Evolutionary conservation across 2,888 invertebrate species (phyloP).

Genomic region (Gisinianus flammeolus): DNA sequence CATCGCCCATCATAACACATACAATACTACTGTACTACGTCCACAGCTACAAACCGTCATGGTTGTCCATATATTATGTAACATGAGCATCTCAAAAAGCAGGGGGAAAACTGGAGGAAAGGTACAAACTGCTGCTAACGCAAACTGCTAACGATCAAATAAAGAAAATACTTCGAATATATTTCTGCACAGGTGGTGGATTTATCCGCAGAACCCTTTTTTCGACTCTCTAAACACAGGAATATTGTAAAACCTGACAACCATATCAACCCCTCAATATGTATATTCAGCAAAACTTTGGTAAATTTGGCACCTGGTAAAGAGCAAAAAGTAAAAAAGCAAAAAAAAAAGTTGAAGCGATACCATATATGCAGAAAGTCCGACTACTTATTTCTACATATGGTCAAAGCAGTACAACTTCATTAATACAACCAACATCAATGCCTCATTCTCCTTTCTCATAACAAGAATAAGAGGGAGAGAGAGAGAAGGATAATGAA

Average conservation of each 20-base stretch:
- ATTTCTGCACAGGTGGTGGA: constrained; percentile 18
- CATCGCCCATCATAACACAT: background rate
- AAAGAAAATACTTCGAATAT: background rate
- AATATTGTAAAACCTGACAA: constrained; percentile 1
- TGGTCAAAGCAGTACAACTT: constrained; percentile 7
- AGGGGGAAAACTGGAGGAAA: background rate
- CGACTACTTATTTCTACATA: constrained; percentile 16
- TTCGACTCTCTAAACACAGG: background rate
- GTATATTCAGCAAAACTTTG: background rate
- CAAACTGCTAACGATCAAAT: background rate
- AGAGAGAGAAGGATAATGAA: background rate
- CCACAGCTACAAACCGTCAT: background rate
- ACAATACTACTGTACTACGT: background rate
- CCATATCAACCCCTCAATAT: background rate
- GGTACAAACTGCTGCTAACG: background rate
- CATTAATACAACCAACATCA: background rate
- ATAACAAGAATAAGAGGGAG: background rate
- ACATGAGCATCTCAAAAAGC: background rate
- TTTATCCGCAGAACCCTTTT: too few relatives aligned
- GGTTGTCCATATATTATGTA: background rate
- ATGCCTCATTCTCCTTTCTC: background rate
- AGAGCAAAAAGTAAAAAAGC: background rate
- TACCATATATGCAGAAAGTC: constrained; percentile 24
- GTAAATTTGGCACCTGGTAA: background rate
- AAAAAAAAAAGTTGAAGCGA: constrained; percentile 1